These are phyloP conservation scores for Heliconius aoede DNA, from an alignment of 2,888 invertebrate species.

Conservation along the genomic window DNA sequence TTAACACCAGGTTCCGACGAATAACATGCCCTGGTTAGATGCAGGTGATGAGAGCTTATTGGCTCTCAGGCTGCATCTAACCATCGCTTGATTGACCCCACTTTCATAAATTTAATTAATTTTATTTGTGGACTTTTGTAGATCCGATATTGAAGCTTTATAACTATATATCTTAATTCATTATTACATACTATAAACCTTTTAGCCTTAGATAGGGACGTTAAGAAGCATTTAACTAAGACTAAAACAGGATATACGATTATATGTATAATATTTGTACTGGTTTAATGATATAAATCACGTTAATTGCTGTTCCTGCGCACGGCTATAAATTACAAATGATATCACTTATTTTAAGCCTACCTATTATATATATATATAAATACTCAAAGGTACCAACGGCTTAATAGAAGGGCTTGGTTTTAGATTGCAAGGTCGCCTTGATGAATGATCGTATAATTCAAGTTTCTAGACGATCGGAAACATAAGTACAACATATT, in stretches of 20 bases:
- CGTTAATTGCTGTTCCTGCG: background rate
- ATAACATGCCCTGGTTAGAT: too few species aligned
- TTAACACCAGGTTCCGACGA: too few species aligned
- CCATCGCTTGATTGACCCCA: too few species aligned
- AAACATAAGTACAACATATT: too few species aligned
- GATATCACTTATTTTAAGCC: background rate
- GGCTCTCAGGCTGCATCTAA: too few species aligned
- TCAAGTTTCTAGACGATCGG: background rate
- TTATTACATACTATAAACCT: background rate
- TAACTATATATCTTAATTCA: too few species aligned
- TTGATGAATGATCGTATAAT: background rate
- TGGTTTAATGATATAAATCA: background rate
- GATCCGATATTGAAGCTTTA: too few species aligned
- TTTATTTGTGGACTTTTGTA: too few species aligned
- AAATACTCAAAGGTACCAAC: background rate
- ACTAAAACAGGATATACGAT: background rate
- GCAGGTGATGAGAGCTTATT: too few species aligned
- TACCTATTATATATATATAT: background rate
- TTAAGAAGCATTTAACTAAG: background rate
- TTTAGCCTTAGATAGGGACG: background rate
- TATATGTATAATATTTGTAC: background rate
- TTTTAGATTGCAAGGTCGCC: background rate
- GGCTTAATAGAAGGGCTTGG: slow-evolving; percentile 7
- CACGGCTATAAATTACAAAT: background rate
- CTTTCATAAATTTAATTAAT: too few species aligned